These are phyloP conservation scores for Ophioninae sp. DNA, from an alignment of 2,888 invertebrate genomes.

Conservation along the genomic window DNA sequence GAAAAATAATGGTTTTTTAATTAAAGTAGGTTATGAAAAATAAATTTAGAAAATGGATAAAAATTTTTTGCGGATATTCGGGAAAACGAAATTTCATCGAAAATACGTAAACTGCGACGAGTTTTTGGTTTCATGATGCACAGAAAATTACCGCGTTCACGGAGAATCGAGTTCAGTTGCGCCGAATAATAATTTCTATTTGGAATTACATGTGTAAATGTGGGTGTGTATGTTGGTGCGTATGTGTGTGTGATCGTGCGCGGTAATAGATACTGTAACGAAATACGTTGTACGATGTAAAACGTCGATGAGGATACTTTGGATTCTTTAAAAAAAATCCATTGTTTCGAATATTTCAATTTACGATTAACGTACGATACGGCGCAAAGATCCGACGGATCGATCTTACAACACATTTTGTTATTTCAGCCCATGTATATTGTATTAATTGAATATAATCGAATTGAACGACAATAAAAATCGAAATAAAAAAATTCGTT, in stretches of 20 bases:
- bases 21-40: not conserved
- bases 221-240: not conserved
- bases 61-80: not conserved
- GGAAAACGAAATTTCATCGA: not conserved
- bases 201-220: slow-evolving; percentile 44
- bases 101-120: not conserved
- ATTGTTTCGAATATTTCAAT: slow-evolving; percentile 31
- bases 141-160: not conserved
- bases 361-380: slow-evolving; percentile 28
- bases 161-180: not conserved
- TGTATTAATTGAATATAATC: slow-evolving; percentile 55
- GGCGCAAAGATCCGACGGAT: slow-evolving; percentile 32
- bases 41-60: not conserved
- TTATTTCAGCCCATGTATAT: slow-evolving; percentile 53
- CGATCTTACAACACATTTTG: slow-evolving; percentile 53
- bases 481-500: slow-evolving; percentile 21
- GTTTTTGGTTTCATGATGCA: not conserved
- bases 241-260: slow-evolving; percentile 8
- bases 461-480: slow-evolving; percentile 39
- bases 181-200: slow-evolving; percentile 32
- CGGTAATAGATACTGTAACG: slow-evolving; percentile 48
- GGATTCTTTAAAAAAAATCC: slow-evolving; percentile 20
- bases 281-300: slow-evolving; percentile 48
- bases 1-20: too few relatives aligned
- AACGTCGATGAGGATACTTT: slow-evolving; percentile 24